Evolutionary conservation across 2,797 vertebrate species (phyloP).

Genomic region (Pelobates cultripes): DNA sequence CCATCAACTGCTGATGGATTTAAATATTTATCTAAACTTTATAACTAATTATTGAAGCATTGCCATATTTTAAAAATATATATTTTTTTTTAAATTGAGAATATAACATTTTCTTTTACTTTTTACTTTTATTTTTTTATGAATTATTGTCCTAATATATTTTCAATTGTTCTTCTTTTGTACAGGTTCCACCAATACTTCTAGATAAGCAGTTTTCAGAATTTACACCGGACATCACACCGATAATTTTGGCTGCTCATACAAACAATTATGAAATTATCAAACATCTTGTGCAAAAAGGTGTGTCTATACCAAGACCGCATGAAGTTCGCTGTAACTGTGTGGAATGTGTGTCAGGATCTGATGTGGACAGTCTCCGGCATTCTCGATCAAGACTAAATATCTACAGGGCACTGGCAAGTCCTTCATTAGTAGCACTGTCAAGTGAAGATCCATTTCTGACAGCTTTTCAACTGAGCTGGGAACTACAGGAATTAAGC

Average conservation of each 20-base stretch:
- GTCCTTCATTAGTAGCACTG: constrained; percentile 89
- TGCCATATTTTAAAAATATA: too few relatives aligned
- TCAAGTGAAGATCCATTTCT: constrained; percentile 98
- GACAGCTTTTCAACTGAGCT: constrained; percentile 93
- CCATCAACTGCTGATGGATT: too few relatives aligned
- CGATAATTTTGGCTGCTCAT: constrained; percentile 95
- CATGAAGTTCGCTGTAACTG: constrained; percentile 95
- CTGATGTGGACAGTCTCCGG: constrained; percentile 91
- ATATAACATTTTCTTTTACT: too few relatives aligned
- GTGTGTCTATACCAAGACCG: constrained; percentile 90
- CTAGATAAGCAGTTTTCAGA: constrained; percentile 94
- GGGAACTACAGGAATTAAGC: constrained; percentile 95
- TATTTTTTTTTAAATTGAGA: too few relatives aligned
- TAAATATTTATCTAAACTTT: too few relatives aligned
- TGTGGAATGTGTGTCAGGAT: constrained; percentile 87
- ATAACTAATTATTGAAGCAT: too few relatives aligned
- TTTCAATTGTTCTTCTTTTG: constrained; percentile 21
- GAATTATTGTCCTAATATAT: too few relatives aligned
- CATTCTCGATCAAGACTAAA: constrained; percentile 93
- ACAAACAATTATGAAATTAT: constrained; percentile 98
- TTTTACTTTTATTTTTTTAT: too few relatives aligned
- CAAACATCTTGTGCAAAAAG: constrained; percentile 92
- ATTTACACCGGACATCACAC: constrained; percentile 96
- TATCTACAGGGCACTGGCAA: constrained; percentile 92
- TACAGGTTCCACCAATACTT: constrained; percentile 89